Base-by-base conservation (phyloP, 2,113 vertebrate species). In the Regulus satrapa region DNA sequence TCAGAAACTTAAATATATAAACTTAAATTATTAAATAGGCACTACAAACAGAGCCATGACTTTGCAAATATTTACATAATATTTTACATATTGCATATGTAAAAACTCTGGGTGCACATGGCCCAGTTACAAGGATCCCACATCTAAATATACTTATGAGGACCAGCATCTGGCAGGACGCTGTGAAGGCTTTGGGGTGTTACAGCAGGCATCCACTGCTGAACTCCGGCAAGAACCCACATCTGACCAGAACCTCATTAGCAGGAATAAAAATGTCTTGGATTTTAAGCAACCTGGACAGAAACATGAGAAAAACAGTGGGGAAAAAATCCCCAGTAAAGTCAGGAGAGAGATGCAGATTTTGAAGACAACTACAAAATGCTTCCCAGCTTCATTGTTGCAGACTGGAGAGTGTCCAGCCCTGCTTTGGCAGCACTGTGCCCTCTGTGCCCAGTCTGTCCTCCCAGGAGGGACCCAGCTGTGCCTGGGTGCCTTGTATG, bases 1-100 rank as follows among this genome's bases (percentile, higher is more conserved):
- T 82, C 87, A 91, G 49, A 82, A 92, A 83, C 26, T 85, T 85
- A 87, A 82, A 92, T 45, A 92, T 45, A 88, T 40, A 82, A 92
- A 94, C 52, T 85, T 62, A 51, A 74, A 80, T 91, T 86, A 91
- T 72, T 72, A 72, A 94, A 56, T 31, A 58, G 49, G 52, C 86
- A 92, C 82, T 68, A 43, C 31, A 96, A 95, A 89, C 34, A 87
- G 84, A 84, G 40, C 52, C 49, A 41, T 51, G 73, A 68, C 41
- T 82, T 55, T 61, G 84, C 73, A 87, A 87, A 75, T 68, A 82
- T 94, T 89, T n/a, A n/a, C n/a, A n/a, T n/a, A n/a, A n/a, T n/a
- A n/a, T n/a, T n/a, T n/a, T n/a, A n/a, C n/a, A n/a, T n/a, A n/a
- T n/a, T 95, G 93, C 61, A 61, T 81, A 79, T 78, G 45, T n/a